Percentiles rank a stretch among this genome's conserved stretches.
phyloP scores from a whole-genome alignment of 2,113 vertebrate species.

The Tringa solitaria region DNA sequence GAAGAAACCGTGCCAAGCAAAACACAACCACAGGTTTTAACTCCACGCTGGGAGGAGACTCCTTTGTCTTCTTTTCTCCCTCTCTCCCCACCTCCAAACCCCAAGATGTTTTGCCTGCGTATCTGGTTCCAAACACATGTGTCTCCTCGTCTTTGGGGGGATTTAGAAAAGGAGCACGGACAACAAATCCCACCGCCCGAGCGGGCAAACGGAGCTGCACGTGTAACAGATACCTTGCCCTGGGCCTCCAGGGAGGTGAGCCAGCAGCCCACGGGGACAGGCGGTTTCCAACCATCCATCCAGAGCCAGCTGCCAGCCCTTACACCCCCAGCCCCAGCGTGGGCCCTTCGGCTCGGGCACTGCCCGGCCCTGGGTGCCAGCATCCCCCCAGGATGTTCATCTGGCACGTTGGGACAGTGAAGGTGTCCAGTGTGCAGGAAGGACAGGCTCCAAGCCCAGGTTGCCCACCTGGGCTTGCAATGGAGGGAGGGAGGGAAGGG shows the following conservation, averaged over 20 bases:
- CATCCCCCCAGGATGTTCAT: neutral
- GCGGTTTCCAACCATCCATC: neutral
- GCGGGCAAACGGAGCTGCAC: neutral
- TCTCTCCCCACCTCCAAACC: neutral
- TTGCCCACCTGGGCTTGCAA: neutral
- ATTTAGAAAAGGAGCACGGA: slow-evolving; percentile 5
- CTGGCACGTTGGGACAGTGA: neutral
- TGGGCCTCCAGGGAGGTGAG: neutral
- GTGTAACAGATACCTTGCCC: slow-evolving; percentile 9
- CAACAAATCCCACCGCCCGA: neutral
- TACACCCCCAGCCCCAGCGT: neutral
- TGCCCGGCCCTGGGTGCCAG: rapidly evolving
- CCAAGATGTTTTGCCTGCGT: neutral
- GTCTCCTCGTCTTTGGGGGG: neutral
- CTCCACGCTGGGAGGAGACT: neutral
- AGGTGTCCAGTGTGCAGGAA: neutral
- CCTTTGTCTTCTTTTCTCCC: slow-evolving; percentile 19
- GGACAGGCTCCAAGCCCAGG: neutral
- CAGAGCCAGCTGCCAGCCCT: neutral
- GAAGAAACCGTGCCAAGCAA: slow-evolving; percentile 37
- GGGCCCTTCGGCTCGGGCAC: neutral
- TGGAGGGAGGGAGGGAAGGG: neutral
- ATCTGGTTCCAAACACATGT: slow-evolving; percentile 22
- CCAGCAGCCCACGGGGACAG: neutral
- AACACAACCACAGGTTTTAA: slow-evolving; percentile 51